These are phyloP conservation scores for Pollenia griseotomentosa DNA, from an alignment of 2,888 invertebrate species.

Conservation along the genomic window DNA sequence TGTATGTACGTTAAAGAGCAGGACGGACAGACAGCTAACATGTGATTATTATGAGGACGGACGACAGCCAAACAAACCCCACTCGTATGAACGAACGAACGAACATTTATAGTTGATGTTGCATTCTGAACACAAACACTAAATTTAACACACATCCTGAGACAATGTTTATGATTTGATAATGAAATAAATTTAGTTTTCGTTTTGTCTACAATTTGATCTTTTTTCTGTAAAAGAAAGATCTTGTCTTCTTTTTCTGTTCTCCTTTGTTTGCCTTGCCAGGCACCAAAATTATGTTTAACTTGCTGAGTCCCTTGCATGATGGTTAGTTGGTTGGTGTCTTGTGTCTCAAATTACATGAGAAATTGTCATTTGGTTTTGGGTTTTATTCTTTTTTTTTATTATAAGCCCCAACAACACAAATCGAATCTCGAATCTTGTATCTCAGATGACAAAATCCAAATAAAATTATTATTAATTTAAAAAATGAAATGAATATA, in stretches of 20 bases:
- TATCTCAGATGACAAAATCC: constrained; percentile 39
- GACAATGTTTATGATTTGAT: constrained; percentile 63
- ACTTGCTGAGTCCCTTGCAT: constrained; percentile 23
- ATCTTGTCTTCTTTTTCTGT: constrained; percentile 1
- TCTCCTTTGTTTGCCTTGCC: constrained; percentile 5
- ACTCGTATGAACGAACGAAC: constrained; percentile 4
- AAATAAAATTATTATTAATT: constrained; percentile 64
- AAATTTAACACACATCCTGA: constrained; percentile 3
- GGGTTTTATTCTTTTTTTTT: constrained; percentile 43
- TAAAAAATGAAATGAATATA: constrained; percentile 18
- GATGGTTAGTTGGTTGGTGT: constrained; percentile 39
- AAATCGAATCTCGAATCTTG: not conserved
- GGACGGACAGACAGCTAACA: not conserved
- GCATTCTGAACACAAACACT: not conserved
- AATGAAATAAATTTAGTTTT: constrained; percentile 66
- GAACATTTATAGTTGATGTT: constrained; percentile 30
- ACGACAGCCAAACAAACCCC: not conserved
- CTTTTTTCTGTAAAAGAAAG: not conserved
- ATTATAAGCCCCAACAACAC: not conserved
- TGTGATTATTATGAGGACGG: constrained; percentile 8
- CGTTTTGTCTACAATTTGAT: constrained; percentile 34
- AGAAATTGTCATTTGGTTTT: constrained; percentile 70
- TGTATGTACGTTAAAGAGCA: not conserved
- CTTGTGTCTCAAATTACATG: constrained; percentile 65
- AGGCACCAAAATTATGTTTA: constrained; percentile 18